phyloP scores from a whole-genome alignment of 1,140 invertebrate species.

The Caenorhabditis latens region DNA sequence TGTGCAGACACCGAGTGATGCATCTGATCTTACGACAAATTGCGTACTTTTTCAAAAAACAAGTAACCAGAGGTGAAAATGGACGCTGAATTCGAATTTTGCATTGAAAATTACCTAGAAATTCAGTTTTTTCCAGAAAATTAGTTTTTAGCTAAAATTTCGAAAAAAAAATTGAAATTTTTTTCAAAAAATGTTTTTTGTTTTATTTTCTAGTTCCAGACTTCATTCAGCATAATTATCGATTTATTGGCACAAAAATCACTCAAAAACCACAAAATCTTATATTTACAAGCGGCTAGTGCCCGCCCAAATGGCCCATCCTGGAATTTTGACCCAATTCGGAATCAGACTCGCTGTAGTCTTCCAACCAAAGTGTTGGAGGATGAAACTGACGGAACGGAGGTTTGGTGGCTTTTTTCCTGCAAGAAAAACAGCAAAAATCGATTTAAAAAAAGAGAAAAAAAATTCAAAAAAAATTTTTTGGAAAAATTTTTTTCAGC shows the following conservation, averaged over 20 bases:
- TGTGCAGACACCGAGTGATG: too few relatives aligned
- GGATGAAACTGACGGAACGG: slow-evolving; percentile 51
- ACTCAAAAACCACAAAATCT: not conserved
- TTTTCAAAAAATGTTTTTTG: too few relatives aligned
- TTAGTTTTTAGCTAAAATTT: too few relatives aligned
- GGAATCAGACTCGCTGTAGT: slow-evolving; percentile 58
- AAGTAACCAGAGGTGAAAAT: too few relatives aligned
- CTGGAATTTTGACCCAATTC: slow-evolving; percentile 61
- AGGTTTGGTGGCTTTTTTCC: slow-evolving; percentile 65
- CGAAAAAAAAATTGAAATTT: too few relatives aligned
- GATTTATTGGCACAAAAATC: not conserved
- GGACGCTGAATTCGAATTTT: too few relatives aligned
- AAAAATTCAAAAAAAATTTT: too few relatives aligned
- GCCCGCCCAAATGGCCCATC: slow-evolving; percentile 62
- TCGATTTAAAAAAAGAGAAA: too few relatives aligned
- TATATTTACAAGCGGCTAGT: slow-evolving; percentile 55
- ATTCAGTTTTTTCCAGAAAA: not conserved
- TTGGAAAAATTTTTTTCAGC: not conserved
- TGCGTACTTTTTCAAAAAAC: too few relatives aligned
- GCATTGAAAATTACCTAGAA: not conserved
- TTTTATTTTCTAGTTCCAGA: too few relatives aligned
- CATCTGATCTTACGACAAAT: too few relatives aligned
- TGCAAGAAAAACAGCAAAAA: not conserved
- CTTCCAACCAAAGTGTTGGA: slow-evolving; percentile 51
- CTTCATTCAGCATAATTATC: too few relatives aligned